phyloP scores from a whole-genome alignment of 2,797 vertebrate species.

The Geotria australis region DNA sequence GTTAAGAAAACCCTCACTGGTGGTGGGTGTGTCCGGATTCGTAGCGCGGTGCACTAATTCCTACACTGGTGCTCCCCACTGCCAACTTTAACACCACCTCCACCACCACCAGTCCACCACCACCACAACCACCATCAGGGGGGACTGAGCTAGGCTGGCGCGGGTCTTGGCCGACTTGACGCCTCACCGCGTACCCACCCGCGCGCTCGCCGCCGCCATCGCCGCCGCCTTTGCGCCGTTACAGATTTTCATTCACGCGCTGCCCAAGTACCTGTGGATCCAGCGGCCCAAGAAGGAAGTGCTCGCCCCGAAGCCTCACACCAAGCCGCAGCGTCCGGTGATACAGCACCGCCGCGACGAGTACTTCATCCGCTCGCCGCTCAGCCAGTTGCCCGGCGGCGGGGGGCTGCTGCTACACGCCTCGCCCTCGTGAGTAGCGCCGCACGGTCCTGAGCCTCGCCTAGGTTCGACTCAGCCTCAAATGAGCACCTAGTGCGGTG shows the following conservation, averaged over 20 bases:
- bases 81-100: not conserved
- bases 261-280: constrained; percentile 36
- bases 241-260: constrained; percentile 46
- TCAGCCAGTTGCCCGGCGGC: constrained; percentile 9
- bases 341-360: constrained; percentile 29
- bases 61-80: not conserved
- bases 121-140: not conserved
- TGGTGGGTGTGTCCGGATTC: too few relatives aligned
- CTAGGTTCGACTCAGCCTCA: too few relatives aligned
- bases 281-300: constrained; percentile 34
- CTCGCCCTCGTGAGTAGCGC: too few relatives aligned
- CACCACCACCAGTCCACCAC: not conserved
- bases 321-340: constrained; percentile 3
- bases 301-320: constrained; percentile 9
- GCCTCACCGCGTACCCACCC: not conserved
- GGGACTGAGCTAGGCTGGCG: too few relatives aligned
- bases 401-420: too few relatives aligned
- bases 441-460: too few relatives aligned
- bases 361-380: constrained; percentile 58
- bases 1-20: too few relatives aligned
- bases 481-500: too few relatives aligned
- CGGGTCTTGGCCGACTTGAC: too few relatives aligned
- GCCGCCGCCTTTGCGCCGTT: not conserved
- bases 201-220: constrained; percentile 2
- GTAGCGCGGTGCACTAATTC: too few relatives aligned